Evolutionary conservation across 2,888 invertebrate species (phyloP).

Genomic region (Shargacucullia verbasci): DNA sequence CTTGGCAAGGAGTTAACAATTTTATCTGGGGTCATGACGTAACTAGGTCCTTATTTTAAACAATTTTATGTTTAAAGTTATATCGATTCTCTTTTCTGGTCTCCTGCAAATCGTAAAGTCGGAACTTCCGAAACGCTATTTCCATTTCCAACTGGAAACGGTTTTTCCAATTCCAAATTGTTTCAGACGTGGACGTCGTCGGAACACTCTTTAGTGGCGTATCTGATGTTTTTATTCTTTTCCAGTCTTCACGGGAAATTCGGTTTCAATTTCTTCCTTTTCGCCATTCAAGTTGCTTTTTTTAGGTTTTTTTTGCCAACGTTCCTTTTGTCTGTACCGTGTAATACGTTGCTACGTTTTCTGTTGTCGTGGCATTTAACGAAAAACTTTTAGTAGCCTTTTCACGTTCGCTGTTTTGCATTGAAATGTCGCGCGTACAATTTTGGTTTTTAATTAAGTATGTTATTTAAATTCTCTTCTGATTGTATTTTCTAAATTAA

Average conservation of each 20-base stretch:
- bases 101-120: conserved; percentile 22
- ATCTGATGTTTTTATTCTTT: conserved; percentile 54
- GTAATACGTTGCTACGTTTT: conserved; percentile 29
- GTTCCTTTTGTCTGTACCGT: conserved; percentile 27
- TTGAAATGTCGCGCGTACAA: conserved; percentile 1
- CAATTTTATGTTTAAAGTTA: conserved; percentile 6
- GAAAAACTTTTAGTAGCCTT: conserved; percentile 18
- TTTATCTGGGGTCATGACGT: too few relatives aligned
- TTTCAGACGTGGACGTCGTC: conserved; percentile 36
- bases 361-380: conserved; percentile 21
- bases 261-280: conserved; percentile 58
- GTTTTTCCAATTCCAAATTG: conserved; percentile 52
- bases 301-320: conserved; percentile 2
- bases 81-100: conserved; percentile 9
- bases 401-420: conserved; percentile 3
- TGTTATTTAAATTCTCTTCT: background rate
- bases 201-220: conserved; percentile 42
- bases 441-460: conserved; percentile 1
- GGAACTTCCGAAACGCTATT: conserved; percentile 36
- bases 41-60: too few relatives aligned
- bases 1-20: too few relatives aligned
- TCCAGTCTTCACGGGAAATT: conserved; percentile 60
- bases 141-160: conserved; percentile 39
- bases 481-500: too few relatives aligned
- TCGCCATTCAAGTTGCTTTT: conserved; percentile 47